Evolutionary conservation across 1,140 invertebrate genomes (phyloP), one percentile per base, ranked within the genome.

Genomic region (Apolygus lucorum): DNA sequence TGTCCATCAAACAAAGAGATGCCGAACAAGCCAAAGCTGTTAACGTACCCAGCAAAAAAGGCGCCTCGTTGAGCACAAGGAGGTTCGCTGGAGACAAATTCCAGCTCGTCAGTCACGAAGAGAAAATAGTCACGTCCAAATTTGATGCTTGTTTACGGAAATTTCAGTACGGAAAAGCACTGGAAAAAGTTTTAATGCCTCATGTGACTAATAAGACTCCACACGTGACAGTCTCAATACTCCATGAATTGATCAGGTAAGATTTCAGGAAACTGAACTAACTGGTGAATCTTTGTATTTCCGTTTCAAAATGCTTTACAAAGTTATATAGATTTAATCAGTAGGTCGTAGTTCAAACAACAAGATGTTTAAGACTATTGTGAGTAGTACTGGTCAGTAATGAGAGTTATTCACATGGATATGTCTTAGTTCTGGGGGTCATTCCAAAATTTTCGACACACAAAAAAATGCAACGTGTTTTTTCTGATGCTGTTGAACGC

Each of bases 1-100:
- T 98, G 71, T 93, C 93, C 2, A 88, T 98, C 25, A 85, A 86
- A 71, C 86, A 90, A 76, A 84, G 88, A 79, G 88, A 91, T 76
- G 82, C 83, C 74, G 80, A 84, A 73, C 72, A 74, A 1, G 69
- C 52, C 13, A 24, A 66, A 42, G 28, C 25, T 2, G n/a, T 28
- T 52, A 70, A 64, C 67, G 67, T 70, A 68, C 4, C 22, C 22
- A 70, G 59, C 28, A 67, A 71, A 67, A 52, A 85, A 78, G 83
- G 82, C 72, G 71, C 77, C 4, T 80, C 28, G 26, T 11, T 17
- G 8, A 14, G 4, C 2, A 26, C 80, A 1, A 84, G 81, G 71
- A 77, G 80, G 71, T 82, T 83, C 77, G 79, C 78, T 49, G 81
- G 82, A n/a, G 83, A 84, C 52, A 70, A 67, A 74, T 63, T 62